phyloP scores from a whole-genome alignment of 2,888 invertebrate genomes.

The Sylvicola fuscatus region DNA sequence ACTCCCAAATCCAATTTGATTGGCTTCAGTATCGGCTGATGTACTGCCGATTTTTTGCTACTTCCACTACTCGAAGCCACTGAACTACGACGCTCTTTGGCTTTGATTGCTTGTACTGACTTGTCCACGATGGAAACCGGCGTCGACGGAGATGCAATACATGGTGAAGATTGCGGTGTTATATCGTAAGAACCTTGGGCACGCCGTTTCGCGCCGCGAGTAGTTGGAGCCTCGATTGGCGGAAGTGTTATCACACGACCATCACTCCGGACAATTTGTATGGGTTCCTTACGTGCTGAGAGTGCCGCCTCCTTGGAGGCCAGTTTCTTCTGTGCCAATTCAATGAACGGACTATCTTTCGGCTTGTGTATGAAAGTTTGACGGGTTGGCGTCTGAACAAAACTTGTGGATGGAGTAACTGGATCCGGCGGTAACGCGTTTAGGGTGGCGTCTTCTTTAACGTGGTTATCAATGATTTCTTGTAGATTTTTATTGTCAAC shows the following conservation, averaged over 20 bases:
- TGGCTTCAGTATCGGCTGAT: slow-evolving; percentile 4
- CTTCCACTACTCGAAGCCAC: neutral
- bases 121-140: slow-evolving; percentile 13
- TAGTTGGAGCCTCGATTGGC: slow-evolving; percentile 66
- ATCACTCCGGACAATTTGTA: slow-evolving; percentile 52
- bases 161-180: slow-evolving; percentile 3
- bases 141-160: slow-evolving; percentile 8
- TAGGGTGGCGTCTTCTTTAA: slow-evolving; percentile 10
- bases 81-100: slow-evolving; percentile 1
- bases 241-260: slow-evolving; percentile 59
- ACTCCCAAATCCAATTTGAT: slow-evolving; percentile 4
- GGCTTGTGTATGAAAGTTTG: neutral
- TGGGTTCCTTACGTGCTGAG: slow-evolving; percentile 30
- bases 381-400: neutral
- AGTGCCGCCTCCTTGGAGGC: neutral
- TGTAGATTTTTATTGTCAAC: slow-evolving; percentile 49
- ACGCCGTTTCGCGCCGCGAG: slow-evolving; percentile 48
- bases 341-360: neutral
- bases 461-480: slow-evolving; percentile 49
- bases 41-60: no score
- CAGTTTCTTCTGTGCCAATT: slow-evolving; percentile 1
- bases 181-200: slow-evolving; percentile 19
- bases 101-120: slow-evolving; percentile 1
- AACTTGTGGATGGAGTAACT: neutral
- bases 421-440: neutral